Conservation (phyloP, 2,113 vertebrate genomes). For the Ursus arctos region DNA sequence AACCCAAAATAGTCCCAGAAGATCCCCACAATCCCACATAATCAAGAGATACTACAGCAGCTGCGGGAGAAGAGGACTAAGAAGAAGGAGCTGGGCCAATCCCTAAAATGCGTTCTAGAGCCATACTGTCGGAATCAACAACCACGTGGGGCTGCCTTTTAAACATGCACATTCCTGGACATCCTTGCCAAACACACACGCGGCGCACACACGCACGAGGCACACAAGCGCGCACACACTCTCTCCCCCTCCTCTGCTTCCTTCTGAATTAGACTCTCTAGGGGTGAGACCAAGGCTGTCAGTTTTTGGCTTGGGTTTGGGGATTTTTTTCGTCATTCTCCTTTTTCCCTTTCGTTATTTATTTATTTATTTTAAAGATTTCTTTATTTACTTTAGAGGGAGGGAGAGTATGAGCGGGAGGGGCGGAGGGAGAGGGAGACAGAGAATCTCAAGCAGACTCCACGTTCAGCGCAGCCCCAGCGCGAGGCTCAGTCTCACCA, state of each 20-base stretch:
- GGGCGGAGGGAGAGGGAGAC: not conserved
- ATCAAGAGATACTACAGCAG: not conserved
- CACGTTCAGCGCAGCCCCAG: not conserved
- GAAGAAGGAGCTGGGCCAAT: not conserved
- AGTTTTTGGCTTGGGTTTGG: not conserved
- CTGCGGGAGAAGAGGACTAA: not conserved
- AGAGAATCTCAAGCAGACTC: not conserved
- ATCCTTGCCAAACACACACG: no score
- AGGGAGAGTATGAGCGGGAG: not conserved
- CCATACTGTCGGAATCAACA: not conserved
- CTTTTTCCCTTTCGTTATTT: not conserved
- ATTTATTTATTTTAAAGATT: not conserved
- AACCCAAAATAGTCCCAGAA: not conserved
- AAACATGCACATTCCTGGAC: not conserved
- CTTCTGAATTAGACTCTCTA: not conserved
- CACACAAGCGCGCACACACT: not conserved
- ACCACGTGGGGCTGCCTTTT: not conserved
- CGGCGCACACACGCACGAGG: no score
- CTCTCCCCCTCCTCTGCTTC: not conserved
- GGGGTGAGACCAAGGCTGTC: not conserved
- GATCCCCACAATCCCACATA: not conserved
- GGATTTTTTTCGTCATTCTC: not conserved
- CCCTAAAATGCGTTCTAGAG: not conserved
- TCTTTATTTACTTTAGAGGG: not conserved
- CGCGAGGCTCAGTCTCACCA: not conserved